phyloP scores from a whole-genome alignment of 2,797 vertebrate species.

The Artibeus lituratus region DNA sequence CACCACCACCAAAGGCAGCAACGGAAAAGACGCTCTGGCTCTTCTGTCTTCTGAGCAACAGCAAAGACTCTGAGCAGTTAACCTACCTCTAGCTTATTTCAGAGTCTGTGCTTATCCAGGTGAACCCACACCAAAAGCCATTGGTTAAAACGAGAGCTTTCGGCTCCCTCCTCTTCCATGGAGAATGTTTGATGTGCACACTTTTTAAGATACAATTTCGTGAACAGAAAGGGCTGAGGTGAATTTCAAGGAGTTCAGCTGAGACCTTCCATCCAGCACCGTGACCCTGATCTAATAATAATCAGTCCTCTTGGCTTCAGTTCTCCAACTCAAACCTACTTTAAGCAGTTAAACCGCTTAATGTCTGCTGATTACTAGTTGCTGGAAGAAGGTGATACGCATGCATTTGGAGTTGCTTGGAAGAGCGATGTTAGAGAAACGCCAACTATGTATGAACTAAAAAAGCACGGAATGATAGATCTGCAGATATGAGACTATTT shows the following conservation, averaged over 20 bases:
- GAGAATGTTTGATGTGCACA: slow-evolving; percentile 7
- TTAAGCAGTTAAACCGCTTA: slow-evolving; percentile 50
- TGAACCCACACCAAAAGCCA: not conserved
- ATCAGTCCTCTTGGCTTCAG: slow-evolving; percentile 37
- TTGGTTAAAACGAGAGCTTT: not conserved
- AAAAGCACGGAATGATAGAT: not conserved
- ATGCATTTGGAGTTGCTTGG: not conserved
- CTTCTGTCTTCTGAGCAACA: slow-evolving; percentile 21
- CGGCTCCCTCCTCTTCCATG: not conserved
- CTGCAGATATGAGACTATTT: not conserved
- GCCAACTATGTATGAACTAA: slow-evolving; percentile 9
- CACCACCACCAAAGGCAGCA: slow-evolving; percentile 1
- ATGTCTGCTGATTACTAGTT: slow-evolving; percentile 5
- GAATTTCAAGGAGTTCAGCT: slow-evolving; percentile 38
- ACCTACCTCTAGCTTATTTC: slow-evolving; percentile 23
- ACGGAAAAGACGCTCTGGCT: slow-evolving; percentile 16
- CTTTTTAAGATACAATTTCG: slow-evolving; percentile 46
- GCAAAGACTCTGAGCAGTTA: slow-evolving; percentile 49
- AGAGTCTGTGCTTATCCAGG: not conserved
- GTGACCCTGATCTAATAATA: slow-evolving; percentile 45
- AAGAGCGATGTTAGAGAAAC: slow-evolving; percentile 39
- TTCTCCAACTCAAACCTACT: slow-evolving; percentile 34
- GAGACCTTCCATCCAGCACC: slow-evolving; percentile 16
- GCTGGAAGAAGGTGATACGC: not conserved
- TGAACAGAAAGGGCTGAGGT: slow-evolving; percentile 24